Evolutionary conservation across 1,140 invertebrate genomes (phyloP).

Genomic region (Orchesella cincta): DNA sequence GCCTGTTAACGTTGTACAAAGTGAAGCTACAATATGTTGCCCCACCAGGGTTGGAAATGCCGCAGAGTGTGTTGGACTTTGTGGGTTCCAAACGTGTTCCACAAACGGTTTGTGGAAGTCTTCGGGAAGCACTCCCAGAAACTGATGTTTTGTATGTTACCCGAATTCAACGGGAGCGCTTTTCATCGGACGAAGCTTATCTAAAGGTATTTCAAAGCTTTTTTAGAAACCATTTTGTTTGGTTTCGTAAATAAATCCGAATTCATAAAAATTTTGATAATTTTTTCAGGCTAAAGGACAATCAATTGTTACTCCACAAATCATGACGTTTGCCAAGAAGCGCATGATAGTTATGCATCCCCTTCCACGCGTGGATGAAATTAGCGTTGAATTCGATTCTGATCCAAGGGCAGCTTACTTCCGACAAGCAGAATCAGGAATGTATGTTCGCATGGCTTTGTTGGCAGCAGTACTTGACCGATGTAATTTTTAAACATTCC

Average conservation of each 20-base stretch:
- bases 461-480: slow-evolving; percentile 84
- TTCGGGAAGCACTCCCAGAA: slow-evolving; percentile 84
- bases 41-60: slow-evolving; percentile 85
- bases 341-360: slow-evolving; percentile 98
- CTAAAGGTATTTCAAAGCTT: slow-evolving; percentile 65
- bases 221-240: background rate
- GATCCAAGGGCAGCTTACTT: slow-evolving; percentile 98
- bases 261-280: slow-evolving; percentile 37
- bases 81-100: slow-evolving; percentile 74
- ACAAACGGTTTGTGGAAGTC: slow-evolving; percentile 62
- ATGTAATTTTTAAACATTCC: slow-evolving; percentile 42
- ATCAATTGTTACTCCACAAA: slow-evolving; percentile 86
- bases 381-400: slow-evolving; percentile 88
- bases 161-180: slow-evolving; percentile 93
- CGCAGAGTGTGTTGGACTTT: slow-evolving; percentile 77
- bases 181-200: slow-evolving; percentile 81
- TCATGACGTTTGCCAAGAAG: slow-evolving; percentile 92
- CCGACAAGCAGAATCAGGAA: slow-evolving; percentile 94
- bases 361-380: slow-evolving; percentile 90
- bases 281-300: slow-evolving; percentile 74
- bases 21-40: slow-evolving; percentile 88
- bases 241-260: background rate
- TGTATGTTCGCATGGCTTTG: slow-evolving; percentile 98
- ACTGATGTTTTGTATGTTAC: slow-evolving; percentile 99
- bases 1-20: slow-evolving; percentile 84